These are phyloP conservation scores for Spodoptera litura DNA, from an alignment of 1,140 invertebrate genomes.

Conservation along the genomic window DNA sequence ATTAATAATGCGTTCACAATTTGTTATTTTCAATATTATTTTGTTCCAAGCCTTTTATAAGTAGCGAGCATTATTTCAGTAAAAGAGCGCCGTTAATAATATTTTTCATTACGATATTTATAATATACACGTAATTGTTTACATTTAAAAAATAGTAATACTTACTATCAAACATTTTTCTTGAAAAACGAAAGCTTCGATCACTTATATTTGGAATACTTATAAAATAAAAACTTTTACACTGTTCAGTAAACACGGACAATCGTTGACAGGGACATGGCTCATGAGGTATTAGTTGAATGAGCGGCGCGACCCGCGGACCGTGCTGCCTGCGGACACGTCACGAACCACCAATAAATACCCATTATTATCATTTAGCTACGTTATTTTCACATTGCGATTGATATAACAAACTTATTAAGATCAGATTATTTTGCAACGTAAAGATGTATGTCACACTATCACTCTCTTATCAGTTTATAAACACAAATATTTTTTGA, in stretches of 20 bases:
- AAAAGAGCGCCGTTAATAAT: no score
- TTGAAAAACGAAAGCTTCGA: slow-evolving; percentile 12
- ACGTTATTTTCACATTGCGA: slow-evolving; percentile 40
- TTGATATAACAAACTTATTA: slow-evolving; percentile 32
- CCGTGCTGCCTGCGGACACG: slow-evolving; percentile 47
- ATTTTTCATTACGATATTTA: background rate
- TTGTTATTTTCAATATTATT: slow-evolving; percentile 10
- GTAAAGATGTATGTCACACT: slow-evolving; percentile 1
- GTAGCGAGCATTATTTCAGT: background rate
- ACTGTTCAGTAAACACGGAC: slow-evolving; percentile 1
- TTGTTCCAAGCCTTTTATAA: background rate
- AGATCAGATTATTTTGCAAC: no score
- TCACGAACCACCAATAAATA: slow-evolving; percentile 68
- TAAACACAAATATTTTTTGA: background rate
- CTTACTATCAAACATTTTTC: slow-evolving; percentile 49
- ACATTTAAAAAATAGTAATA: background rate
- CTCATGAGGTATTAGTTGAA: slow-evolving; percentile 38
- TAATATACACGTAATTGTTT: background rate
- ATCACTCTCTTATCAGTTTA: slow-evolving; percentile 2
- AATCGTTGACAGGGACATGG: slow-evolving; percentile 43
- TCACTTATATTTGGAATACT: background rate
- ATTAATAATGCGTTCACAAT: slow-evolving; percentile 13
- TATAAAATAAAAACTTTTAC: background rate
- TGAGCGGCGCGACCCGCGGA: slow-evolving; percentile 35
- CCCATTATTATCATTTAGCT: slow-evolving; percentile 42